Conservation (phyloP, 1,140 invertebrate species). For the Acromyrmex heyeri region DNA sequence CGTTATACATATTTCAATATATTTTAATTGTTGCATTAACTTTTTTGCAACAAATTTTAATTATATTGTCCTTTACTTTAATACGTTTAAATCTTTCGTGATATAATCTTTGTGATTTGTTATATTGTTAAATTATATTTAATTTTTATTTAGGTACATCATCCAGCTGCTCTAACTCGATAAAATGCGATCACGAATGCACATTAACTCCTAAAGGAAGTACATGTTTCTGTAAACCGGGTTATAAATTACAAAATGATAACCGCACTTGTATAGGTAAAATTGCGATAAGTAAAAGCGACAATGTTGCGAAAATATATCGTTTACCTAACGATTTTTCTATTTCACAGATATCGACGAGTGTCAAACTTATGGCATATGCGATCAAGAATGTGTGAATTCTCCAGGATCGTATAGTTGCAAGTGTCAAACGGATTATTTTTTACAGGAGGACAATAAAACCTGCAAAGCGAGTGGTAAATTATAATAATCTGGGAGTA, state of each 20-base stretch:
- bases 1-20: no score
- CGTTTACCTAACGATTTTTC: conserved; percentile 61
- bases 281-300: background rate
- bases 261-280: conserved; percentile 92
- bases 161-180: conserved; percentile 33
- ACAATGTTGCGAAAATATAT: background rate
- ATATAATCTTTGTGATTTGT: no score
- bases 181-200: conserved; percentile 71
- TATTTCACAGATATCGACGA: conserved; percentile 91
- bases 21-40: no score
- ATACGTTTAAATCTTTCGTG: no score
- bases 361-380: conserved; percentile 91
- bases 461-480: conserved; percentile 90
- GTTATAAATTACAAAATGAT: conserved; percentile 89
- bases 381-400: conserved; percentile 95
- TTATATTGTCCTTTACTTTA: no score
- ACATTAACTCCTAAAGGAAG: conserved; percentile 88
- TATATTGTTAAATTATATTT: background rate
- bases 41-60: no score
- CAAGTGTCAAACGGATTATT: conserved; percentile 92
- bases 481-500: background rate
- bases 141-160: conserved; percentile 54
- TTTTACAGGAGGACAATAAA: conserved; percentile 88
- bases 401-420: conserved; percentile 92
- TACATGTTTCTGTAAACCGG: conserved; percentile 91